phyloP scores from a whole-genome alignment of 2,888 invertebrate species.

The Pristionchus arcanus region DNA sequence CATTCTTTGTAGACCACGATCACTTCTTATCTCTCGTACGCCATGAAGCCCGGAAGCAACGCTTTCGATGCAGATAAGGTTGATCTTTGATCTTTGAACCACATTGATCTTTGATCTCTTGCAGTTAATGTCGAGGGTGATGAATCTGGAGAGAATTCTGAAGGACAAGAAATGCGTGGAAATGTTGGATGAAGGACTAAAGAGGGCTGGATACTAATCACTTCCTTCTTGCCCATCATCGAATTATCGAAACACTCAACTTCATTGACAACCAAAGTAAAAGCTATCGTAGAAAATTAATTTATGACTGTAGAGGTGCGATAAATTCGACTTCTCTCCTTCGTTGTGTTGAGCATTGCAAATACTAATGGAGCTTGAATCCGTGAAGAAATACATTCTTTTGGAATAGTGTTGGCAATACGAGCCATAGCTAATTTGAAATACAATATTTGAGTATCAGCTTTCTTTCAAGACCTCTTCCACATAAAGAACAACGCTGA shows the following conservation, averaged over 20 bases:
- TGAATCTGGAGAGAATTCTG: background rate
- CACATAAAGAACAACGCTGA: background rate
- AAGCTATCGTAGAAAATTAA: background rate
- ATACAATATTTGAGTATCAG: too few species aligned
- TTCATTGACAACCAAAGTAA: background rate
- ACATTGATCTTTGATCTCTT: background rate
- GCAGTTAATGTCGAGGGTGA: background rate
- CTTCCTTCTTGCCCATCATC: background rate
- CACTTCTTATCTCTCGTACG: background rate
- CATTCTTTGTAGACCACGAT: background rate
- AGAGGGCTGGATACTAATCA: background rate
- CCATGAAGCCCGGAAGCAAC: background rate
- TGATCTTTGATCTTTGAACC: background rate
- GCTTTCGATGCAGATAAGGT: background rate
- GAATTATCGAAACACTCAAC: background rate
- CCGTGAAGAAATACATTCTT: too few species aligned
- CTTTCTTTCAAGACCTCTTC: too few species aligned
- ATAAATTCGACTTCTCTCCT: background rate
- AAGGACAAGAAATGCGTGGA: slow-evolving; percentile 15
- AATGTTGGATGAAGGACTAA: background rate
- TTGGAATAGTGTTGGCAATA: too few species aligned
- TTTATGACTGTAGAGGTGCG: background rate
- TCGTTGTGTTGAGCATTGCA: too few species aligned
- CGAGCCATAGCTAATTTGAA: too few species aligned
- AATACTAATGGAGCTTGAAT: too few species aligned